Conservation (phyloP, 2,113 vertebrate species). For the Lophura nycthemera region DNA sequence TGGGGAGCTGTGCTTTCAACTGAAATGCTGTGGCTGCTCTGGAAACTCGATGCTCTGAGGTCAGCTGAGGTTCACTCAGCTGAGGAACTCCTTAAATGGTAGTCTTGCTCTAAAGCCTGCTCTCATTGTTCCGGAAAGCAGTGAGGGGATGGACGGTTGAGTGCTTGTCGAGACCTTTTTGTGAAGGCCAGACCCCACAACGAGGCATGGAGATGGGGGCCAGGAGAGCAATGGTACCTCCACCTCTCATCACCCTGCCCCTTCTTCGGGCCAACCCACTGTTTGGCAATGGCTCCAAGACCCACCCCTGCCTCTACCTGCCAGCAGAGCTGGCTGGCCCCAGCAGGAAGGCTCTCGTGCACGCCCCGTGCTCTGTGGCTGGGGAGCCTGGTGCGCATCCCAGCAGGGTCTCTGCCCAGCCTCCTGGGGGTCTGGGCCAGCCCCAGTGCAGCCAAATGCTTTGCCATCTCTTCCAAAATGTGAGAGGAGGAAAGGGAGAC, state of each 20-base stretch:
- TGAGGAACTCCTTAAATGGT: conserved; percentile 56
- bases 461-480: background rate
- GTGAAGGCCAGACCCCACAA: background rate
- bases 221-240: background rate
- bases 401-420: background rate
- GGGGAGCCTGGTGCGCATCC: accelerated
- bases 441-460: accelerated
- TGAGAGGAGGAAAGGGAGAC: background rate
- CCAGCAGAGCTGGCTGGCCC: conserved; percentile 44
- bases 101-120: background rate
- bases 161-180: background rate
- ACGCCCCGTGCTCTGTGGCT: accelerated
- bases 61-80: conserved; percentile 50
- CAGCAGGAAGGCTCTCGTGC: background rate
- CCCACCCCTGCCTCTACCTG: background rate
- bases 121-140: background rate
- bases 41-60: conserved; percentile 28
- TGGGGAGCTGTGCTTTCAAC: background rate
- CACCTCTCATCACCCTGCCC: background rate
- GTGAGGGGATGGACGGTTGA: accelerated
- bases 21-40: conserved; percentile 1
- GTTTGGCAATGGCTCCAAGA: conserved; percentile 4
- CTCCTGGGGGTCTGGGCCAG: background rate
- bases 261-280: background rate
- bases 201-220: accelerated